Conservation (phyloP, 2,113 vertebrate species). For the Dasyprocta punctata region DNA sequence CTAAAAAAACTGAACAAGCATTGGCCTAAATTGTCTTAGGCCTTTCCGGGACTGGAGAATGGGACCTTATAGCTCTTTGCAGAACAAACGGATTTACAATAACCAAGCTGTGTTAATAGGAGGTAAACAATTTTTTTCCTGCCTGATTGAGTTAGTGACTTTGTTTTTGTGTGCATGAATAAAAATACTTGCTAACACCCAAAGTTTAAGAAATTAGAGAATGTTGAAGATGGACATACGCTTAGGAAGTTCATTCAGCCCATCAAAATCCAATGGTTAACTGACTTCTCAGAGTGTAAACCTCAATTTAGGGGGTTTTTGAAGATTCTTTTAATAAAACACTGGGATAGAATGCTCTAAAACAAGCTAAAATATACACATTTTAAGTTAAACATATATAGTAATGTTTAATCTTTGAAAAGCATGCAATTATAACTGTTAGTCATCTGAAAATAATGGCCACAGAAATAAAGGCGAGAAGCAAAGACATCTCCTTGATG, state of each 20-base stretch:
- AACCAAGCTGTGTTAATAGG: not conserved
- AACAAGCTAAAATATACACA: not conserved
- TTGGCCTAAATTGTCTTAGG: too few relatives aligned
- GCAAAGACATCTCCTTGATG: not conserved
- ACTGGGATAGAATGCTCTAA: not conserved
- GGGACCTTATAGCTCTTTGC: not conserved
- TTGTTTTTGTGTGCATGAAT: not conserved
- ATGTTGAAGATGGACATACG: not conserved
- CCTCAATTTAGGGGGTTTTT: not conserved
- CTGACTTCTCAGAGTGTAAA: not conserved
- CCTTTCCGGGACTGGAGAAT: not conserved
- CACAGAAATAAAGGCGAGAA: constrained; percentile 26
- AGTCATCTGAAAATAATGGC: not conserved
- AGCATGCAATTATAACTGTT: not conserved
- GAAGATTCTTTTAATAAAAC: not conserved
- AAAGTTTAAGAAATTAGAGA: not conserved
- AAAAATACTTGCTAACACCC: not conserved
- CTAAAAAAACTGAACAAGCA: not conserved
- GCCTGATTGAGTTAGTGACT: not conserved
- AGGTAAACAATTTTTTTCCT: not conserved
- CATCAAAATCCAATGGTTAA: not conserved
- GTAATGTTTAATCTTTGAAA: constrained; percentile 1
- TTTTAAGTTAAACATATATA: not conserved
- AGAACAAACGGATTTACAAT: not conserved
- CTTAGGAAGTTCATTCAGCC: not conserved